Base-by-base conservation (phyloP, 2,888 invertebrate genomes). In the Hoplodrina blanda region DNA sequence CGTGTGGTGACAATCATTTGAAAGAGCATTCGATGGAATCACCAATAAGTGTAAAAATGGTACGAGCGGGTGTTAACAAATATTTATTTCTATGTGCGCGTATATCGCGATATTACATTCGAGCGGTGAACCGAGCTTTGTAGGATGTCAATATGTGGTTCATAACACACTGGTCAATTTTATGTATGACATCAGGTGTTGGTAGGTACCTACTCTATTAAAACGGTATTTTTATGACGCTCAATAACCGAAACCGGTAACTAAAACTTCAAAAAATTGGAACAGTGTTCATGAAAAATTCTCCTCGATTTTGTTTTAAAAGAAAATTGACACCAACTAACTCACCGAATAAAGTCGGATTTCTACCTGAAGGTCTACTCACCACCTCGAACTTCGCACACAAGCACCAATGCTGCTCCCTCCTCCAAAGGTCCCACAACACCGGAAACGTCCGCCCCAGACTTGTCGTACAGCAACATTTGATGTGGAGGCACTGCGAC, bases 301-400 rank as follows among this genome's bases (percentile, higher is more conserved):
- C 25, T 41, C 8, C 17, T 5, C 49, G 19, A 15, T 17, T 52
- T 8, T 50, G 15, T 10, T 6, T 15, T 8, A 8, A 19, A 15
- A 44, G 15, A 13, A 11, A 8, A 19, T 15, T 54, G 15, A 3
- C 11, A 41, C 13, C 33, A 33, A 33, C 0, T 33, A 33, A 7
- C 33, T 2, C 4, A 33, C 3, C 4, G 5, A 33, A 33, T 33
- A 33, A 33, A 33, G 33, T 33, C 33, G 7, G 10, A 10, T 37
- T 13, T 13, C 41, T 17, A 46, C 17, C 11, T 46, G 4, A 52
- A n/a, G 17, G 41, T 30, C n/a, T 33, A 57, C 66, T 97, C 96
- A 98, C 98, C 98, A 85, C 98, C 98, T 87, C 98, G 96, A 73
- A 98, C 98, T 96, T 98, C 98, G 90, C 98, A 98, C 77, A 98